Conservation (phyloP, 2,797 vertebrate species). For the Podarcis siculus region DNA sequence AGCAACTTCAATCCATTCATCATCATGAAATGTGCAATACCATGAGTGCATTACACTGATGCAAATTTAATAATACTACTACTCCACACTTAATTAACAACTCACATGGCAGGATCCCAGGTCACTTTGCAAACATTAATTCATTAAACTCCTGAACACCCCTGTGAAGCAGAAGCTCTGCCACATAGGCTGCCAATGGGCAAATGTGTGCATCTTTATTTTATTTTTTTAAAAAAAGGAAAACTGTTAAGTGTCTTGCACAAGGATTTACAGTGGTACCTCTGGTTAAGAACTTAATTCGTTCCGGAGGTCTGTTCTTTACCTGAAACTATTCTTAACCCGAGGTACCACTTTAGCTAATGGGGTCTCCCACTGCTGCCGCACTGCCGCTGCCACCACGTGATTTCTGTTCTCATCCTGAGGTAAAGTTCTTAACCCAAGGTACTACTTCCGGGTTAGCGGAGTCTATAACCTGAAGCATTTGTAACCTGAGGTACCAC, state of each 20-base stretch:
- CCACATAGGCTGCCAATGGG: not conserved
- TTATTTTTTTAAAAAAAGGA: not conserved
- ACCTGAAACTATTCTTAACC: too few species aligned
- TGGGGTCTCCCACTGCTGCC: too few species aligned
- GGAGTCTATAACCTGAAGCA: too few species aligned
- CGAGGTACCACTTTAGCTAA: too few species aligned
- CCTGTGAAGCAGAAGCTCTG: not conserved
- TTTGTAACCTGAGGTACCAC: too few species aligned
- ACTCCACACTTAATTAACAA: slow-evolving; percentile 6
- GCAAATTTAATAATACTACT: slow-evolving; percentile 29
- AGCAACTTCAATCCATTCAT: slow-evolving; percentile 19
- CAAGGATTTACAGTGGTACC: not conserved
- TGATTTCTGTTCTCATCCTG: too few species aligned
- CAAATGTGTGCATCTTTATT: not conserved
- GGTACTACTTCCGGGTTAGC: too few species aligned
- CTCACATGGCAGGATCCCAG: not conserved
- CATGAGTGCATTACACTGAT: slow-evolving; percentile 28
- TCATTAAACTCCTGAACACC: not conserved
- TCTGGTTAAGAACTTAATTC: too few species aligned
- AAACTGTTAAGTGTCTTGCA: not conserved
- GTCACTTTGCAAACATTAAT: slow-evolving; percentile 32
- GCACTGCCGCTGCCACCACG: too few species aligned
- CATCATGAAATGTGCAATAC: slow-evolving; percentile 17
- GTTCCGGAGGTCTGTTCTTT: too few species aligned
- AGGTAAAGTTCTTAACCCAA: too few species aligned